Evolutionary conservation across 2,888 invertebrate genomes (phyloP), one percentile per base, ranked within the genome.

Genomic region (Dorcus parallelipipedus): DNA sequence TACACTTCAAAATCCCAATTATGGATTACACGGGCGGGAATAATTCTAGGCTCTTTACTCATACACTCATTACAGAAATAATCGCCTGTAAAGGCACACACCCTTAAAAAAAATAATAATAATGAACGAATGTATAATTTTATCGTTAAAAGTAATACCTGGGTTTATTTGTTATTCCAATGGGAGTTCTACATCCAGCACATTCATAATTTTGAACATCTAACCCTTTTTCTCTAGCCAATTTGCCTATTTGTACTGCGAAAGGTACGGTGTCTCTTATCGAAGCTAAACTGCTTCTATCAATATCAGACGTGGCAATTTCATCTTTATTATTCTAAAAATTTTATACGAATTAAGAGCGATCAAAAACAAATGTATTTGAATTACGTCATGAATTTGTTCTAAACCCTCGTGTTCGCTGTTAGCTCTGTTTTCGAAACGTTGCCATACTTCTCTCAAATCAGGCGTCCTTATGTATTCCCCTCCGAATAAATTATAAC

Each of bases 41-140:
- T 93, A 56, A 89, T 82, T 64, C 87, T 86, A 52, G 86, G 85
- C 66, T 92, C 91, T 49, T 85, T 81, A 58, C 90, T 87, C 86
- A 96, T 96, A 73, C 98, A 99, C 60, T 86, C 87, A 49, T 85
- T 83, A 76, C 98, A 99, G 78, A 88, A 97, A 77, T 96, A 96
- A 67, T 87, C 85, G 3, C 93, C 95, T 67, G 93, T 91, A 75
- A 90, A 95, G 26, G 85, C 84, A 78, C 98, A 99, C 1, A 94
- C 87, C 71, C 86, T 87, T 33, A 59, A 43, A 74, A 71, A 49
- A 80, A 20, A 41, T 2, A 42, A 14, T 8, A 42, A 42, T 1
- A 14, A 42, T 2, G 5, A 42, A 17, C 8, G 0, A 54, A 57
- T 52, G 42, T 20, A 20, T 20, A 20, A 20, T 20, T 20, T 1